Base-by-base conservation (phyloP, 2,113 vertebrate species). In the Cyrtonyx montezumae region DNA sequence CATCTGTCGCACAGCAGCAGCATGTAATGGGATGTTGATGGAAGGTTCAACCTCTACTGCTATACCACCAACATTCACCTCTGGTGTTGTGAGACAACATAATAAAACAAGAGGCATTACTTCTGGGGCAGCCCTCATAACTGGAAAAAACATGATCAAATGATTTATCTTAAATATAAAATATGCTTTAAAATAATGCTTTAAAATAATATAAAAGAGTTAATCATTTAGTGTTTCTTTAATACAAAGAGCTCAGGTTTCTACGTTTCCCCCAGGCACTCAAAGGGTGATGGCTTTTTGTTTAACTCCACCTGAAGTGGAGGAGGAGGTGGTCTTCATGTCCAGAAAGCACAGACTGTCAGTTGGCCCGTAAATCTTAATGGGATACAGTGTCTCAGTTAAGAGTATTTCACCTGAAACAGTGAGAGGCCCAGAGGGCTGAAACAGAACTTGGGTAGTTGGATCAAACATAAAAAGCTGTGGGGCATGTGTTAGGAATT, bases 401-500 rank as follows among this genome's bases (percentile, higher is more conserved):
- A 42, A 42, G 37, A 63, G 7, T 22, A 26, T 25, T 73, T 51
- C 1, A 10, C 61, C 53, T 1, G 4, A 68, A 88, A 34, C 5
- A 6, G 28, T 2, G 6, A 53, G 37, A 73, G 36, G 11, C 34
- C 32, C 9, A 30, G 19, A 73, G 21, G 42, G 18, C 45, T 74
- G 34, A 84, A 55, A 19, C 22, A 8, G 76, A 37, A 61, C 26
- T 6, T 5, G 4, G 62, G 6, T 79, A 51, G 22, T 9, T 13
- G 67, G 43, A 10, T 77, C 4, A 77, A 56, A 43, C 30, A 4
- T 19, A 51, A 25, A 51, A 12, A 79, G 25, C 1, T 16, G 3
- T 8, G 61, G 25, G 11, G 2, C 2, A 4, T 2, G 0, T 36
- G 2, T 13, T 68, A 42, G 63, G 49, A 62, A 18, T 8, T 66